Evolutionary conservation across 2,113 vertebrate species (phyloP), one percentile per base, ranked within the genome.

Genomic region (Acanthisitta chloris): DNA sequence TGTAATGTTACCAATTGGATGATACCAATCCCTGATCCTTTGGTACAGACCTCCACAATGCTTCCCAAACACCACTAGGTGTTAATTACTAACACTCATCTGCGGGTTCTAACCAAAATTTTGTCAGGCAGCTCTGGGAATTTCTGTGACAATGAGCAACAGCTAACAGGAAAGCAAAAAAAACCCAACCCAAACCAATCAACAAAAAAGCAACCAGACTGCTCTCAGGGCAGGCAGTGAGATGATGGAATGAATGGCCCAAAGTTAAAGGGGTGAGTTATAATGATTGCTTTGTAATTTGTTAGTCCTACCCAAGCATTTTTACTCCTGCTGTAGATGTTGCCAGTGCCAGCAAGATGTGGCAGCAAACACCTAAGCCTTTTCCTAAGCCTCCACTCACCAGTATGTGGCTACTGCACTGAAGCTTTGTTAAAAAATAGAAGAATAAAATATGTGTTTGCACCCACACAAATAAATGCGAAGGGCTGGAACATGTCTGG

Each of bases 1-100:
- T 72, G 40, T 45, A 26, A 38, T 9, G 15, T 70, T 83, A 79
- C 34, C 8, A 31, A 45, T 6, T 40, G 0, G 1, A 24, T 79
- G 38, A 66, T 46, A 74, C 11, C 51, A 54, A 5, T 58, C 43
- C 8, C 1, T 64, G 66, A 45, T 31, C 23, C 20, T 77, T 65
- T 23, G 54, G 61, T 77, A n/a, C 31, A 36, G 26, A 18, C 21
- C 81, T 66, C 42, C 5, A 17, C 0, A 0, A 33, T 58, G 58
- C 34, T 86, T 86, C 43, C 52, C 43, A 21, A 54, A 79, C 26
- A 45, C 23, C 16, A 33, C 20, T 29, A 46, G 8, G 14, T 74
- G 38, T 67, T 67, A 42, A 66, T n/a, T 21, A 38, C 58, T 33
- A 73, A 64, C 29, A 62, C 1, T 0, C 4, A 70, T 21, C 33